These are phyloP conservation scores for Dorcus parallelipipedus DNA, from an alignment of 2,888 invertebrate genomes.

Conservation along the genomic window DNA sequence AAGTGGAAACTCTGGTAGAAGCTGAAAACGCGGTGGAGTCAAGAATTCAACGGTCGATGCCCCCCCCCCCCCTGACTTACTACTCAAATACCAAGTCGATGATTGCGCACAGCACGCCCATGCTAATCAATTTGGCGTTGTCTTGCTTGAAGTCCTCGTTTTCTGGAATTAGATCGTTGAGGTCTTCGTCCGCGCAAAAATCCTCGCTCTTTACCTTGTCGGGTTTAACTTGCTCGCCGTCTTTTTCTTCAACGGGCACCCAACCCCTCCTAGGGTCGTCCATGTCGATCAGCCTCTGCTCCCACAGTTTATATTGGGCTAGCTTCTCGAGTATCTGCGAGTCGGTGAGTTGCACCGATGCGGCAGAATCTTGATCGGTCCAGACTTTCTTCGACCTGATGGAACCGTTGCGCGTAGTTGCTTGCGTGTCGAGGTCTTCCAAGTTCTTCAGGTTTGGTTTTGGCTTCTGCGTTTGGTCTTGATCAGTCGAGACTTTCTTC, in stretches of 20 bases:
- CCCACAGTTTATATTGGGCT: constrained; percentile 37
- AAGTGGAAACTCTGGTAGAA: constrained; percentile 46
- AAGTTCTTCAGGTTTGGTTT: too few species aligned
- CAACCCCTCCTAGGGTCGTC: constrained; percentile 36
- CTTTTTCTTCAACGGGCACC: constrained; percentile 21
- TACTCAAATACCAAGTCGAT: constrained; percentile 40
- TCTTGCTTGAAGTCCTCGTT: constrained; percentile 23
- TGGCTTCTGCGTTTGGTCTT: too few species aligned
- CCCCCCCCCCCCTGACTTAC: neutral
- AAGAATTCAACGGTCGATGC: too few species aligned
- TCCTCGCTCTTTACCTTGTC: neutral
- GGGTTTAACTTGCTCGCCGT: neutral
- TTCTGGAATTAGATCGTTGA: constrained; percentile 1
- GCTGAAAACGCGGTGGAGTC: constrained; percentile 28
- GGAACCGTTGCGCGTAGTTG: too few species aligned
- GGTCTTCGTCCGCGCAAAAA: neutral
- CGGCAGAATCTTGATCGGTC: too few species aligned
- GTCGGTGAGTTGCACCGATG: too few species aligned
- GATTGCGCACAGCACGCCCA: constrained; percentile 39
- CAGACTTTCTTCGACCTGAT: too few species aligned
- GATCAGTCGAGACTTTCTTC: too few species aligned
- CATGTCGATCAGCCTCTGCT: constrained; percentile 36
- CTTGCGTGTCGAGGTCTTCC: too few species aligned
- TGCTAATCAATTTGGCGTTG: constrained; percentile 35
- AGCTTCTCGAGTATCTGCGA: constrained; percentile 20